Percentiles rank a stretch among this genome's conserved stretches.
phyloP scores from a whole-genome alignment of 2,888 invertebrate genomes.

The Cactoblastis cactorum region DNA sequence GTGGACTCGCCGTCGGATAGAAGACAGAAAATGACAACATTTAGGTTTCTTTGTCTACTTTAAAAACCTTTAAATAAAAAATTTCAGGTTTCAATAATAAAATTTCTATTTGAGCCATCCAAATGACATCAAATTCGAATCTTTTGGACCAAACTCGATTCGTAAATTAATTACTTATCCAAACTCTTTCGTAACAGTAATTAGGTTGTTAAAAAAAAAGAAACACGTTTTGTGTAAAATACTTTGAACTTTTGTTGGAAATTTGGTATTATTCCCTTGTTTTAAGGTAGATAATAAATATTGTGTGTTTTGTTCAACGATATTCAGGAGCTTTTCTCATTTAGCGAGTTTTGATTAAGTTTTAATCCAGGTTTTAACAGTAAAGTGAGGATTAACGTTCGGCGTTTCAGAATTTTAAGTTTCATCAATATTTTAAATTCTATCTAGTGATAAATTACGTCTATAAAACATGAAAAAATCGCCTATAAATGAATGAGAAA shows the following conservation, averaged over 20 bases:
- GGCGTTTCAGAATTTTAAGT: background rate
- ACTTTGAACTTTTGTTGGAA: background rate
- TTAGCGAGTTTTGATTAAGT: slow-evolving; percentile 11
- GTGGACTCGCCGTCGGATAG: too few species aligned
- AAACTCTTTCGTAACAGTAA: background rate
- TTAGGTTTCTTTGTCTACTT: too few species aligned
- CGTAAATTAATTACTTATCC: background rate
- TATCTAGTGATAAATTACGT: background rate
- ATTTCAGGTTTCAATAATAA: too few species aligned
- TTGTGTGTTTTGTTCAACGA: background rate
- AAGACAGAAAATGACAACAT: too few species aligned
- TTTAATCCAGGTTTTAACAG: slow-evolving; percentile 8
- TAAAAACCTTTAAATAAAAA: too few species aligned
- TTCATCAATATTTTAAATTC: background rate
- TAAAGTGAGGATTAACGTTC: background rate
- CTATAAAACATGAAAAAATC: too few species aligned
- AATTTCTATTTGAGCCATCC: too few species aligned
- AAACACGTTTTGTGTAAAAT: background rate
- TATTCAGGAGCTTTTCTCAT: slow-evolving; percentile 4
- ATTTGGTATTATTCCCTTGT: background rate
- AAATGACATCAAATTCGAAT: background rate
- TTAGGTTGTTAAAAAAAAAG: background rate
- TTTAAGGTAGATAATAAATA: background rate
- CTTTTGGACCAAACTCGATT: background rate
- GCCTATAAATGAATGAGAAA: too few species aligned